Percentiles rank a stretch among this genome's conserved stretches.
phyloP scores from a whole-genome alignment of 2,888 invertebrate species.

The Timema cristinae region DNA sequence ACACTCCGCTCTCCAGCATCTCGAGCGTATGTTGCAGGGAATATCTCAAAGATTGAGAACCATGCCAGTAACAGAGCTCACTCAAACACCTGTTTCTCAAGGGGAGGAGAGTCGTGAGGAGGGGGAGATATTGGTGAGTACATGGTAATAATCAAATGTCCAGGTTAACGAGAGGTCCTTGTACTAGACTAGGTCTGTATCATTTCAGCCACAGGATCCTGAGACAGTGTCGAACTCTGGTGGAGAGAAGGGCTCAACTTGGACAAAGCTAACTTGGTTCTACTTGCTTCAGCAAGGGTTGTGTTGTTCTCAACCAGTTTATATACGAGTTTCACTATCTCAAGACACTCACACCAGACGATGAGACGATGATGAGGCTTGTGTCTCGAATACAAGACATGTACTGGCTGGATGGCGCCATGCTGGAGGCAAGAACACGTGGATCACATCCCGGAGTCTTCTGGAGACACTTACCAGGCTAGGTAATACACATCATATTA shows the following conservation, averaged over 20 bases:
- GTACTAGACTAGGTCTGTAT: neutral
- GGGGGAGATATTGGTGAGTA: slow-evolving; percentile 17
- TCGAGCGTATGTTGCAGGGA: slow-evolving; percentile 53
- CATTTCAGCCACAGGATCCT: neutral
- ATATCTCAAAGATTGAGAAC: slow-evolving; percentile 35
- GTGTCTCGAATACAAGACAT: slow-evolving; percentile 67
- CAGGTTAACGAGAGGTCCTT: neutral
- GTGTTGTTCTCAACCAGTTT: slow-evolving; percentile 88
- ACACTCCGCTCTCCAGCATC: slow-evolving; percentile 67
- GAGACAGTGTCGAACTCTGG: slow-evolving; percentile 44
- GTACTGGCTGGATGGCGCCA: slow-evolving; percentile 91
- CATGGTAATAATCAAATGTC: neutral
- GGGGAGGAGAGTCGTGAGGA: slow-evolving; percentile 14
- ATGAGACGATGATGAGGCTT: slow-evolving; percentile 58
- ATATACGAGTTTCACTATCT: slow-evolving; percentile 78
- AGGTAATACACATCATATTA: slow-evolving; percentile 48
- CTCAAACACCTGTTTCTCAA: neutral
- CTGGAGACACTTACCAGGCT: slow-evolving; percentile 68
- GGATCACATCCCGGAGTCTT: slow-evolving; percentile 73
- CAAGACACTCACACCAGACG: slow-evolving; percentile 61
- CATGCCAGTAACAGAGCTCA: slow-evolving; percentile 26
- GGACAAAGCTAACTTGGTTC: slow-evolving; percentile 55
- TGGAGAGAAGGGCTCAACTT: slow-evolving; percentile 57
- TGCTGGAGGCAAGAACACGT: slow-evolving; percentile 81
- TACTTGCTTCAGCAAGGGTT: slow-evolving; percentile 90